phyloP scores from a whole-genome alignment of 53 echinoderm and acorn worm genomes.

The Stichopus horrens region DNA sequence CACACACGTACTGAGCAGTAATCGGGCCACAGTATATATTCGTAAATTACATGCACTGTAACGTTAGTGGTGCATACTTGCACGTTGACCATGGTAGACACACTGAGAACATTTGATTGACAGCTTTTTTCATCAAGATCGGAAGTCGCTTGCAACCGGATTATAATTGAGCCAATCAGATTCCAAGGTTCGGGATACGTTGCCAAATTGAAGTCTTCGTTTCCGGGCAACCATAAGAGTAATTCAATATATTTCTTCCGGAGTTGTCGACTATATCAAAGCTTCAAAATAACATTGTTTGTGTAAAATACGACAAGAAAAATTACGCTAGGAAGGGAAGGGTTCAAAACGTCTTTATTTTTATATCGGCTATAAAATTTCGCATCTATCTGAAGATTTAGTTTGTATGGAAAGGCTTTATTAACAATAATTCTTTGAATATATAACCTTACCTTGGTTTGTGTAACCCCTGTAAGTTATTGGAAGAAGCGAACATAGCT shows the following conservation, averaged over 20 bases:
- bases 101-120: slow-evolving; percentile 68
- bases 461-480: neutral
- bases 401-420: too few relatives aligned
- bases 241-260: slow-evolving; percentile 76
- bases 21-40: neutral
- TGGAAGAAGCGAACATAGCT: neutral
- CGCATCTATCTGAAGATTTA: too few relatives aligned
- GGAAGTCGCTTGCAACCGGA: slow-evolving; percentile 88
- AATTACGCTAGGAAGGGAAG: too few relatives aligned
- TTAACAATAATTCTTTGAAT: neutral
- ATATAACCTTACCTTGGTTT: neutral
- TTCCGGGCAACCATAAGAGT: slow-evolving; percentile 66
- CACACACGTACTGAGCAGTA: neutral
- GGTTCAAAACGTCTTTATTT: too few relatives aligned
- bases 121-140: slow-evolving; percentile 96
- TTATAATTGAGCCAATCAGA: slow-evolving; percentile 81
- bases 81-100: slow-evolving; percentile 1
- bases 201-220: slow-evolving; percentile 61
- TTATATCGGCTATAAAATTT: too few relatives aligned
- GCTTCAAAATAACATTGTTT: neutral
- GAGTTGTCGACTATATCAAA: slow-evolving; percentile 56
- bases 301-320: neutral
- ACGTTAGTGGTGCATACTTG: neutral
- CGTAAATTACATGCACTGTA: slow-evolving; percentile 2
- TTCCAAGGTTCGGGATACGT: slow-evolving; percentile 61